Evolutionary conservation across 2,888 invertebrate species (phyloP).

Genomic region (Mimas tiliae): DNA sequence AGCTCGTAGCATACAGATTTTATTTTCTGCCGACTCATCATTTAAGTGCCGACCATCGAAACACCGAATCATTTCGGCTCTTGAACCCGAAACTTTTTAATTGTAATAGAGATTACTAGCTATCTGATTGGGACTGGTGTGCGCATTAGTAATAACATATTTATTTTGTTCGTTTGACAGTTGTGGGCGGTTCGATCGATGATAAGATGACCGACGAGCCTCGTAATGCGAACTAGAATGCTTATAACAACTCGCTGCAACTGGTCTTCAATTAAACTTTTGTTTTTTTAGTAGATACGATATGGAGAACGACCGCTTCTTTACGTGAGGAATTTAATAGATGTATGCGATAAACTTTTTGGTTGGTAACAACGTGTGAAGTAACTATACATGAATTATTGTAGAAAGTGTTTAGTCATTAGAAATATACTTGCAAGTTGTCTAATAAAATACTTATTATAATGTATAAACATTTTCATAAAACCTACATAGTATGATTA

Average conservation of each 20-base stretch:
- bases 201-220: constrained; percentile 61
- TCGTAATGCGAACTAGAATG: constrained; percentile 61
- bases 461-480: neutral
- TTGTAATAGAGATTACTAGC: constrained; percentile 81
- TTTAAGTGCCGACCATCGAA: constrained; percentile 30
- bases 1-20: constrained; percentile 23
- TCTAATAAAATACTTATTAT: neutral
- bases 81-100: constrained; percentile 76
- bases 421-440: neutral
- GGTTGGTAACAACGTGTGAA: constrained; percentile 6
- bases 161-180: constrained; percentile 82
- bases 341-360: constrained; percentile 15
- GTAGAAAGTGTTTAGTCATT: neutral
- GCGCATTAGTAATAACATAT: constrained; percentile 82
- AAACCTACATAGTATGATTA: too few species aligned
- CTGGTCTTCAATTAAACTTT: constrained; percentile 65
- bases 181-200: constrained; percentile 76
- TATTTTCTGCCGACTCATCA: constrained; percentile 29
- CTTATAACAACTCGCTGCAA: constrained; percentile 57
- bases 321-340: constrained; percentile 14
- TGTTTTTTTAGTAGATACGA: constrained; percentile 43
- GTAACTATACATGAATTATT: neutral
- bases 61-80: constrained; percentile 45
- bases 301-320: constrained; percentile 6
- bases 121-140: constrained; percentile 77